A percentile compares a stretch with the other conserved stretches of the same genome.
phyloP scores from a whole-genome alignment of 2,888 invertebrate species.

The Drosophila imparisetae region DNA sequence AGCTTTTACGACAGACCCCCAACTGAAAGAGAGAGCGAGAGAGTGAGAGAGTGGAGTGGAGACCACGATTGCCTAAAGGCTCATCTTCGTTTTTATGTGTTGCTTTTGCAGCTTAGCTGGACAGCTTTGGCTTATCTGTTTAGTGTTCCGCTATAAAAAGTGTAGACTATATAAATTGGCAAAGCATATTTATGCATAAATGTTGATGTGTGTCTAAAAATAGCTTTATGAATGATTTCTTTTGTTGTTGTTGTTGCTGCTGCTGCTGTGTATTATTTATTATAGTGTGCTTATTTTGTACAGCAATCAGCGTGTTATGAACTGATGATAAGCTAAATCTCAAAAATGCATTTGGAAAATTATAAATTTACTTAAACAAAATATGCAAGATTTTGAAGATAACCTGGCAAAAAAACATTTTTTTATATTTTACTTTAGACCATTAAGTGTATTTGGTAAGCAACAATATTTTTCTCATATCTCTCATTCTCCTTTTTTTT shows the following conservation, averaged over 20 bases:
- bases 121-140: constrained; percentile 44
- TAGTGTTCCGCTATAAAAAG: constrained; percentile 25
- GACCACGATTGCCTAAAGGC: not conserved
- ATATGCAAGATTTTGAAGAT: not conserved
- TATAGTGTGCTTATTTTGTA: constrained; percentile 12
- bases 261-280: constrained; percentile 23
- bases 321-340: not conserved
- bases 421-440: not conserved
- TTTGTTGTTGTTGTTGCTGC: constrained; percentile 21
- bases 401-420: not conserved
- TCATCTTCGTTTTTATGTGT: not conserved
- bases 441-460: not conserved
- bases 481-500: not conserved
- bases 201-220: constrained; percentile 34
- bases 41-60: not conserved
- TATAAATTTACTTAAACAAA: not conserved
- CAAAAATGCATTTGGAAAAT: not conserved
- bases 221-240: constrained; percentile 33
- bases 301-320: constrained; percentile 31
- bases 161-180: not conserved
- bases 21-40: not conserved
- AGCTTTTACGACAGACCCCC: constrained; percentile 46
- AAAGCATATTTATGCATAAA: not conserved
- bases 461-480: constrained; percentile 1
- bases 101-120: constrained; percentile 34